Evolutionary conservation across 2,888 invertebrate species (phyloP), one percentile per base, ranked within the genome.

Genomic region (Tetrapedia diversipes): DNA sequence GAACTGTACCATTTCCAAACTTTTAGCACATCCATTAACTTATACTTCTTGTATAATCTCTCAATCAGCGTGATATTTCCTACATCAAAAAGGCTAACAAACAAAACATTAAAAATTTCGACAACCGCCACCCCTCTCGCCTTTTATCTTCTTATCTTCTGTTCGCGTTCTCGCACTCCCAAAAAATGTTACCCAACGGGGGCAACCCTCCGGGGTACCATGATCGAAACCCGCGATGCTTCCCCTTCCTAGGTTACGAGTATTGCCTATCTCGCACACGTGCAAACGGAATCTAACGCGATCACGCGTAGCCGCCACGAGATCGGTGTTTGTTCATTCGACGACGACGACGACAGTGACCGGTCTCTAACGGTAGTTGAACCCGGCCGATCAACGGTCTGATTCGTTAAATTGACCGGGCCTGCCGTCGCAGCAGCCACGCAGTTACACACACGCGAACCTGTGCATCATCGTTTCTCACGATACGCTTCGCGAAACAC

Each of bases 311-410:
- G 43, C 49, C 19, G 61, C 70, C 66, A 66, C 60, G 63, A 45
- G 71, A 79, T 78, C 67, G 24, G 19, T 54, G 22, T 57, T 65
- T 56, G 68, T 70, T 56, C 72, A 78, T 59, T 74, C 71, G 73
- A 68, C 70, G 75, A 64, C 71, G 73, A 68, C 70, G 75, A 64
- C 71, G 73, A 75, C 72, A 73, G 63, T 54, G 74, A 70, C 76
- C 78, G 80, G 51, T 78, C 76, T 71, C 76, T 67, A 72, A 87
- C 86, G 88, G 86, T 86, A 86, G 89, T 89, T 89, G 89, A 89
- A 89, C 88, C 83, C 89, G 67, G 41, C 32, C 79, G 74, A 77
- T 80, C 79, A 64, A 60, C 67, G 76, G 56, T 79, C 72, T 78
- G 79, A 83, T 80, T 84, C 78, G 85, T 84, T 86, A 78, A 84